phyloP scores from a whole-genome alignment of 1,140 invertebrate species.

The Himalopsyche phryganea region DNA sequence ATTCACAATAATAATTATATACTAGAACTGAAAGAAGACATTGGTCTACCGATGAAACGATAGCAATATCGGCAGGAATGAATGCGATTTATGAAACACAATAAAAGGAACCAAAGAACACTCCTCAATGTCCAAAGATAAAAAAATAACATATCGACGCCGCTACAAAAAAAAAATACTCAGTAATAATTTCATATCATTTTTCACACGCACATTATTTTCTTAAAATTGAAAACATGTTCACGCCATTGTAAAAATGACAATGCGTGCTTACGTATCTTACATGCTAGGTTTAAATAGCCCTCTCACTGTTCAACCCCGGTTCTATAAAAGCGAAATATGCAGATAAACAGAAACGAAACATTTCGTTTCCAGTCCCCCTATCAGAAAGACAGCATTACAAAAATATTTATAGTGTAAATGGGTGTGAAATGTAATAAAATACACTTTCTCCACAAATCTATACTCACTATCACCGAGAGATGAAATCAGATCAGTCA shows the following conservation, averaged over 20 bases:
- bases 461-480: too few species aligned
- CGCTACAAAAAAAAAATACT: neutral
- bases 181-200: constrained; percentile 15
- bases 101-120: constrained; percentile 9
- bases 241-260: constrained; percentile 10
- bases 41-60: constrained; percentile 4
- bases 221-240: constrained; percentile 18
- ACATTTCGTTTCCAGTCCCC: neutral
- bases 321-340: neutral
- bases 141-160: constrained; percentile 25
- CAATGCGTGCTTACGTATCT: constrained; percentile 10
- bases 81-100: constrained; percentile 20
- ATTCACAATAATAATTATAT: constrained; percentile 25
- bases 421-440: too few species aligned
- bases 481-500: too few species aligned
- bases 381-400: neutral
- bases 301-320: constrained; percentile 25
- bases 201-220: constrained; percentile 22
- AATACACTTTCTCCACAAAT: too few species aligned
- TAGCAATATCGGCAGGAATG: constrained; percentile 25
- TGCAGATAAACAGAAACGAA: neutral
- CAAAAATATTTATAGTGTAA: neutral
- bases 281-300: constrained; percentile 32
- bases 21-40: constrained; percentile 25
- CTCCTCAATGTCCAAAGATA: constrained; percentile 21